Percentiles rank a stretch among this genome's conserved stretches.
Evolutionary conservation across 2,888 invertebrate species (phyloP).

Genomic region (Steinernema carpocapsae): DNA sequence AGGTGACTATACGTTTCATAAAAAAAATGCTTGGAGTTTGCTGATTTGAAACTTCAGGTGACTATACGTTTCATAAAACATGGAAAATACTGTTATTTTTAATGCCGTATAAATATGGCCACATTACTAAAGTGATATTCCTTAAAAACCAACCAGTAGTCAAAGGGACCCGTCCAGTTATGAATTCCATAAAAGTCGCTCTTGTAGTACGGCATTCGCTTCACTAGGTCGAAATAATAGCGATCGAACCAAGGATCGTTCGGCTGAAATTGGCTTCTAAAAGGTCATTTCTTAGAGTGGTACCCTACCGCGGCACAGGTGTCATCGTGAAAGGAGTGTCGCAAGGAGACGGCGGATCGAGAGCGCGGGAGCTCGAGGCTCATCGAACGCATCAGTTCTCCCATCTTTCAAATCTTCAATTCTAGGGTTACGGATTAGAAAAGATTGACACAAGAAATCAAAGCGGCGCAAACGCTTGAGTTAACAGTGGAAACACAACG

Average conservation of each 20-base stretch:
- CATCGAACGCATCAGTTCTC: conserved; percentile 23
- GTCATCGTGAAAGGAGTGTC: conserved; percentile 32
- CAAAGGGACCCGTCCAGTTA: conserved; percentile 8
- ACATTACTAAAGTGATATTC: too few relatives aligned
- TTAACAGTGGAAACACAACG: background rate
- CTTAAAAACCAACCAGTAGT: conserved; percentile 15
- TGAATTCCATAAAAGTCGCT: conserved; percentile 19
- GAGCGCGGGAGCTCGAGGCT: conserved; percentile 32
- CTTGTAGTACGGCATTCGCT: conserved; percentile 28
- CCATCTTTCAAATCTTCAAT: conserved; percentile 5
- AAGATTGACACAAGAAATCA: background rate
- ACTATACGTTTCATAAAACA: too few relatives aligned
- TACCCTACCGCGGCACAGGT: conserved; percentile 10
- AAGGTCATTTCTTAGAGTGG: background rate
- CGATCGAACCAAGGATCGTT: conserved; percentile 30
- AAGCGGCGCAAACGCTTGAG: conserved; percentile 1
- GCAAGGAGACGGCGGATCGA: conserved; percentile 27
- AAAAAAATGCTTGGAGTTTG: too few relatives aligned
- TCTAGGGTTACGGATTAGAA: background rate
- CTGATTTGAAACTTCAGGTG: too few relatives aligned
- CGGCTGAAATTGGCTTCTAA: background rate
- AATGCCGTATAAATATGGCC: too few relatives aligned
- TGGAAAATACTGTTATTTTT: too few relatives aligned
- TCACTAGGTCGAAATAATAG: conserved; percentile 19
- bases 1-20: too few relatives aligned